Percentiles rank a stretch among this genome's conserved stretches.
phyloP scores from a whole-genome alignment of 2,113 vertebrate species.

The Microtus pennsylvanicus region DNA sequence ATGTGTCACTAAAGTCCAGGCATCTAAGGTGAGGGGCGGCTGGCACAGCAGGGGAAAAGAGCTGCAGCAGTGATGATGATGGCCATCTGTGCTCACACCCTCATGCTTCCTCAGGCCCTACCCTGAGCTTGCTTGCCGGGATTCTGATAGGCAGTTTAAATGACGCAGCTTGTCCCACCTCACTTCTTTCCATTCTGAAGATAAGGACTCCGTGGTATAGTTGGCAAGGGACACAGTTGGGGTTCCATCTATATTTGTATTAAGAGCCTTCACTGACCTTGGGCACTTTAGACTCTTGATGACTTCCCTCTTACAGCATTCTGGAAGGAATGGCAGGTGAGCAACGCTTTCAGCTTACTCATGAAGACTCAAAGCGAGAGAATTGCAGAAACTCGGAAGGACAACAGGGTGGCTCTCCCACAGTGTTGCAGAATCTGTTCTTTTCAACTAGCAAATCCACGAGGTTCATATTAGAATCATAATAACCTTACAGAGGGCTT shows the following conservation, averaged over 20 bases:
- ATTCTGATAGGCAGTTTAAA: background rate
- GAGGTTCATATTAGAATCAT: background rate
- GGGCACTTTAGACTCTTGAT: background rate
- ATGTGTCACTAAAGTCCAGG: accelerated
- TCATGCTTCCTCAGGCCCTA: background rate
- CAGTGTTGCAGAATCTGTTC: background rate
- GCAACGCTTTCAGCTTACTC: too few relatives aligned
- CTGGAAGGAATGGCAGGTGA: background rate
- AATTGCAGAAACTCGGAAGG: background rate
- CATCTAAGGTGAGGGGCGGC: background rate
- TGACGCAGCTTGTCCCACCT: background rate
- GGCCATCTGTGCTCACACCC: too few relatives aligned
- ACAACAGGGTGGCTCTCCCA: too few relatives aligned
- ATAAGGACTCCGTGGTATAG: background rate
- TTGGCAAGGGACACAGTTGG: background rate
- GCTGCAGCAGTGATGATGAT: accelerated
- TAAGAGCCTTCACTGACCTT: background rate
- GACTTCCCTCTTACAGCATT: background rate
- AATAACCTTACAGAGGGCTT: background rate
- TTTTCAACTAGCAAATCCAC: too few relatives aligned
- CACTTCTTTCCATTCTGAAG: background rate
- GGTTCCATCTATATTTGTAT: too few relatives aligned
- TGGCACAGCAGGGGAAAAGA: background rate
- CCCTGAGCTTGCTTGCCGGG: background rate
- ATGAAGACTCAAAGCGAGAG: background rate